Base-by-base conservation (phyloP, 2,888 invertebrate genomes). In the Dusona sp. region DNA sequence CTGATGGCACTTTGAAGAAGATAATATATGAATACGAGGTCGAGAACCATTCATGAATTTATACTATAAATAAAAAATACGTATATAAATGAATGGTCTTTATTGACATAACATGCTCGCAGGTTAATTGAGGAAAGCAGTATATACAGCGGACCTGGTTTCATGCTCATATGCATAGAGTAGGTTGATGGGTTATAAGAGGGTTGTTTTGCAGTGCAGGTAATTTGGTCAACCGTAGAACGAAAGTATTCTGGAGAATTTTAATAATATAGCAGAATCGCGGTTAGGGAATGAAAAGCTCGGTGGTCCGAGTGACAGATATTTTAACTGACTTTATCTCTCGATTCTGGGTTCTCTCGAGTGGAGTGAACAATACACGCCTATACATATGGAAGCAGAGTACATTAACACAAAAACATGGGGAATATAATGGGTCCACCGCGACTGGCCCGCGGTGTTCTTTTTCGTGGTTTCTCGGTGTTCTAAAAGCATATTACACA, bases 241-340 rank as follows among this genome's bases (percentile, higher is more conserved):
- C 70, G 72, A 36, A 16, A 64, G 79, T 88, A 88, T 88, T 82
- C 73, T 68, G 73, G 87, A 88, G 87, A 89, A 88, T 89, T 84
- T 89, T 89, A 89, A 90, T 89, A 90, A 89, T 89, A 86, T 45
- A 72, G 42, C 8, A 61, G 45, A 75, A 83, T 85, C 61, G 68
- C 36, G 57, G 48, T 25, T 19, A 25, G 64, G 54, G 36, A 25
- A 57, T 79, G 51, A 64, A 78, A 78, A 82, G 57, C 77, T 67
- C 64, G 29, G 36, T 36, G 67, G 61, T 51, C 51, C 79, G 36
- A 79, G 82, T 33, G 68, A 78, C 67, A 67, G 42, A 73, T 67
- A 74, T 45, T 78, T 78, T 61, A 36, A 78, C 45, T 29, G 22
- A 33, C 75, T 83, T 22, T 45, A 65, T 51, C 42, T 65, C 65